A percentile compares a stretch with the other conserved stretches of the same genome.
These are phyloP conservation scores for Cinclus mexicanus DNA, from an alignment of 2,113 vertebrate genomes.

Conservation along the genomic window DNA sequence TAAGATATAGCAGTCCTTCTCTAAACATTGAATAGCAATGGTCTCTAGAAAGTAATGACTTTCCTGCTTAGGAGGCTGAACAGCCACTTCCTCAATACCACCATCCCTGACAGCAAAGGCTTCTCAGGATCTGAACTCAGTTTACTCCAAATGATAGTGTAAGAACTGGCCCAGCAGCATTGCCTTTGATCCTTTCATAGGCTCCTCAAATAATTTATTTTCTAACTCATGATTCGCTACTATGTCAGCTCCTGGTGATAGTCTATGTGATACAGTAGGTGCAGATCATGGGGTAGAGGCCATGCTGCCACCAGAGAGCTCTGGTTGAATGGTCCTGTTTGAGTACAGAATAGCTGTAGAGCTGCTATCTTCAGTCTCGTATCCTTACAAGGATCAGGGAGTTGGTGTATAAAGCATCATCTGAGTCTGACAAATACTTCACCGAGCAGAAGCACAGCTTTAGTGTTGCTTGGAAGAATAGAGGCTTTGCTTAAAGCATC, in stretches of 20 bases:
- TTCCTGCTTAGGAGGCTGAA: neutral
- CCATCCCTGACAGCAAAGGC: neutral
- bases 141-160: neutral
- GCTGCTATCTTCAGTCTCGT: neutral
- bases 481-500: neutral
- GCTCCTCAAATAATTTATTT: neutral
- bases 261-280: neutral
- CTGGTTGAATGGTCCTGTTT: neutral
- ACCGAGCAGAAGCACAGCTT: neutral
- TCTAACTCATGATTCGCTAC: neutral
- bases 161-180: constrained; percentile 13
- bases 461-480: neutral
- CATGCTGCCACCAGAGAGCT: neutral
- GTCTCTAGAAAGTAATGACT: neutral
- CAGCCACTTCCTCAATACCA: neutral
- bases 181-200: neutral
- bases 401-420: rapidly evolving
- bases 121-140: neutral
- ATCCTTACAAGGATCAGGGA: neutral
- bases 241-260: neutral
- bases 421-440: neutral
- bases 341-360: neutral
- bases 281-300: neutral
- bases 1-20: neutral
- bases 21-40: neutral